phyloP scores from a whole-genome alignment of 2,797 vertebrate species.

The Argentina silus region DNA sequence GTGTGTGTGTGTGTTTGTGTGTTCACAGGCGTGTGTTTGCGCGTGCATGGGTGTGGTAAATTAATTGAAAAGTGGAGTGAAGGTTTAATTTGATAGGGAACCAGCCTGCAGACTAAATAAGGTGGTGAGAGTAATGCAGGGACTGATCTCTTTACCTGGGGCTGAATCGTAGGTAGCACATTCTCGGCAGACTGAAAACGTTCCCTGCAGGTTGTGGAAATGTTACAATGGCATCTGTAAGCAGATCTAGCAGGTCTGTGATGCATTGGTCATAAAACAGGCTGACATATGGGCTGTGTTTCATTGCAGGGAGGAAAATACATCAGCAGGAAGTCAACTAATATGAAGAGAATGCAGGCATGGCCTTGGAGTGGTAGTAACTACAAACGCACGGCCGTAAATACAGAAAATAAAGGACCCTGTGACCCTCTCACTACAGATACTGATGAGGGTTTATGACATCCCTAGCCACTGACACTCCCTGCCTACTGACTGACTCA shows the following conservation, averaged over 20 bases:
- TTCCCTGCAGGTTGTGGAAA: not conserved
- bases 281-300: constrained; percentile 18
- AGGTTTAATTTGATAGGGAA: not conserved
- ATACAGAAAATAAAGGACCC: constrained; percentile 20
- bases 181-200: not conserved
- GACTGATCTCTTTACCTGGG: not conserved
- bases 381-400: constrained; percentile 14
- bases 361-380: not conserved
- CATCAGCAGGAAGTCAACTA: constrained; percentile 2
- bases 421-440: constrained; percentile 18
- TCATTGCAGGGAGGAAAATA: constrained; percentile 28
- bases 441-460: too few relatives aligned
- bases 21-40: constrained; percentile 3
- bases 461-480: not conserved
- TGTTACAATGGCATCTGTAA: not conserved
- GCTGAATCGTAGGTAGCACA: not conserved
- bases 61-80: not conserved
- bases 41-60: constrained; percentile 15
- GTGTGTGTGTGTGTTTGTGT: constrained; percentile 2
- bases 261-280: not conserved
- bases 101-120: not conserved
- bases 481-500: not conserved
- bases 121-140: not conserved
- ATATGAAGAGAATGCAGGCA: constrained; percentile 6
- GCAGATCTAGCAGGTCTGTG: not conserved